Evolutionary conservation across 2,797 vertebrate genomes (phyloP).

Genomic region (Corythornis leucogaster): DNA sequence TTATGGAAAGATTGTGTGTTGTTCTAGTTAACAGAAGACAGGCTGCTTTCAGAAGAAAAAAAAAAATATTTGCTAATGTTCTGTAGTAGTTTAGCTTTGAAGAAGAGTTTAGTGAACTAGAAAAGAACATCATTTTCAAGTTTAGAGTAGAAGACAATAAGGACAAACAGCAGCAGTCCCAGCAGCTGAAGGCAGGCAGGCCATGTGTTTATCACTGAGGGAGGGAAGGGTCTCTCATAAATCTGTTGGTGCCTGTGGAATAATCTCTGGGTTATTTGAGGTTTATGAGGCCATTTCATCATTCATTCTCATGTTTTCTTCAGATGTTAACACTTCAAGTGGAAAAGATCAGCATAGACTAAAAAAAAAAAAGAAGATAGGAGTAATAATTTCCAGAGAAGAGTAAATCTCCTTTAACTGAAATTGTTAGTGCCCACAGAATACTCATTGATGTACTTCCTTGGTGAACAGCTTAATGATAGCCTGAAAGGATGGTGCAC

Average conservation of each 20-base stretch:
- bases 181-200: not conserved
- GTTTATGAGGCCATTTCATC: not conserved
- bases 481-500: not conserved
- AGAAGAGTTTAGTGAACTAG: not conserved
- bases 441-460: not conserved
- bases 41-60: not conserved
- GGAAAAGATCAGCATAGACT: not conserved
- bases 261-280: not conserved
- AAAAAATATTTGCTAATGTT: not conserved
- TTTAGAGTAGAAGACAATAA: not conserved
- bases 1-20: not conserved
- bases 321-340: not conserved
- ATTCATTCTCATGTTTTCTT: not conserved
- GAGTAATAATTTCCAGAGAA: not conserved
- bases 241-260: not conserved
- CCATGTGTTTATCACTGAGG: not conserved
- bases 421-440: not conserved
- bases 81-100: not conserved
- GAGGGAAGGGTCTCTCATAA: not conserved
- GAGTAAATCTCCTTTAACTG: not conserved
- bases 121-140: not conserved
- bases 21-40: not conserved
- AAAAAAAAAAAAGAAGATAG: not conserved
- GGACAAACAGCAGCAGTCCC: not conserved
- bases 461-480: not conserved